Percentiles rank a stretch among this genome's conserved stretches.
These are phyloP conservation scores for Ptychoptera contaminata DNA, from an alignment of 2,888 invertebrate species.

Conservation along the genomic window DNA sequence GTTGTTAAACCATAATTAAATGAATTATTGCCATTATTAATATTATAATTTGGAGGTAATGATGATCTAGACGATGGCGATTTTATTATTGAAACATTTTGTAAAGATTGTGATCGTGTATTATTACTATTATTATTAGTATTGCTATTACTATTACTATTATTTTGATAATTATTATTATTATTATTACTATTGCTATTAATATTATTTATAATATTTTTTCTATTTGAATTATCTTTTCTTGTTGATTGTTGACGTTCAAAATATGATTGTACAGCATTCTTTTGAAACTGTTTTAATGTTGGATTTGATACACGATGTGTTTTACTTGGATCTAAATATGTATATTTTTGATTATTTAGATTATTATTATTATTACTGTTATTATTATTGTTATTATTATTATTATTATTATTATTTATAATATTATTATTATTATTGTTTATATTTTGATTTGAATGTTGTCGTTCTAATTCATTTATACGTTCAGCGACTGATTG, in stretches of 20 bases:
- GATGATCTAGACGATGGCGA: conserved; percentile 15
- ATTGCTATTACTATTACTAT: neutral
- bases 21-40: no score
- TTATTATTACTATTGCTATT: neutral
- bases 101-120: conserved; percentile 24
- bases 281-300: conserved; percentile 66
- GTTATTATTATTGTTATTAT: conserved; percentile 4
- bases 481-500: conserved; percentile 50
- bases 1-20: neutral
- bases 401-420: conserved; percentile 1
- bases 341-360: conserved; percentile 40
- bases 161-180: neutral
- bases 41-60: conserved; percentile 16
- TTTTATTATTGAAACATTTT: conserved; percentile 14
- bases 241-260: conserved; percentile 45
- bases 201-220: conserved; percentile 12
- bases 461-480: conserved; percentile 41
- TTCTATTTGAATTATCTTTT: conserved; percentile 19
- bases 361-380: conserved; percentile 8
- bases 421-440: conserved; percentile 14
- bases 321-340: conserved; percentile 56
- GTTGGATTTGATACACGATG: conserved; percentile 56
- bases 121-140: conserved; percentile 1
- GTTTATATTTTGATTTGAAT: conserved; percentile 2
- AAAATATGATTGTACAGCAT: conserved; percentile 65